Percentiles rank a stretch among this genome's conserved stretches.
Conservation (phyloP, 2,113 vertebrate genomes). For the Actinemys pallida region DNA sequence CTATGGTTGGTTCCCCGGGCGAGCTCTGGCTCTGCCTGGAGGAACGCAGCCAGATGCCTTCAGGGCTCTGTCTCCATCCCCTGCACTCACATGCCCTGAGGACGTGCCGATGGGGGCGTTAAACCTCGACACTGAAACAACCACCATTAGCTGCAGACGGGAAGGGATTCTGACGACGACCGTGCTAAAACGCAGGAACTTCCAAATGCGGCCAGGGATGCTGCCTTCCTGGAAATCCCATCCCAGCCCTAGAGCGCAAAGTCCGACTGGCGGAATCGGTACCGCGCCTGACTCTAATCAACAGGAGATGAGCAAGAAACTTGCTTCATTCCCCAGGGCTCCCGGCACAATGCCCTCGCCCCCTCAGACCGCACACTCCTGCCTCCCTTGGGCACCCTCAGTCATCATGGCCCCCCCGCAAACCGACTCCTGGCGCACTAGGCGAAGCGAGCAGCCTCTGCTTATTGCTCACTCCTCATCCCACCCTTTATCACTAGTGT, state of each 20-base stretch:
- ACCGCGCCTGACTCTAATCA: neutral
- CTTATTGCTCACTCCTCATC: accelerated
- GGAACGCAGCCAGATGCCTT: accelerated
- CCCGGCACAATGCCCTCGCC: accelerated
- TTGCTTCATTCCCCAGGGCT: neutral
- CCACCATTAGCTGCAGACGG: accelerated
- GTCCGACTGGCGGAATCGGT: neutral
- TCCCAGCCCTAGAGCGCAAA: accelerated
- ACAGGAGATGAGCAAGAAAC: neutral
- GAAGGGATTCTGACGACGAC: neutral
- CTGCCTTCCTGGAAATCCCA: neutral
- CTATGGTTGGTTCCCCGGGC: neutral
- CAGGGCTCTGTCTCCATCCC: accelerated
- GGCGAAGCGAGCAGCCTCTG: neutral
- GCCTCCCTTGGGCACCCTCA: neutral
- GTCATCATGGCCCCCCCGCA: neutral
- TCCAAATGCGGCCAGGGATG: neutral
- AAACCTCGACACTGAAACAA: accelerated
- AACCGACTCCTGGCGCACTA: neutral
- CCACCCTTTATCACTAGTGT: neutral
- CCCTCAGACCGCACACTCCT: neutral
- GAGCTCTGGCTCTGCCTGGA: accelerated
- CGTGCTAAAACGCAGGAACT: too few species aligned
- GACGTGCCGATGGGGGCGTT: accelerated
- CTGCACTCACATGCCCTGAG: accelerated